phyloP scores from a whole-genome alignment of 1,140 invertebrate genomes.

The Hyphantria cunea region DNA sequence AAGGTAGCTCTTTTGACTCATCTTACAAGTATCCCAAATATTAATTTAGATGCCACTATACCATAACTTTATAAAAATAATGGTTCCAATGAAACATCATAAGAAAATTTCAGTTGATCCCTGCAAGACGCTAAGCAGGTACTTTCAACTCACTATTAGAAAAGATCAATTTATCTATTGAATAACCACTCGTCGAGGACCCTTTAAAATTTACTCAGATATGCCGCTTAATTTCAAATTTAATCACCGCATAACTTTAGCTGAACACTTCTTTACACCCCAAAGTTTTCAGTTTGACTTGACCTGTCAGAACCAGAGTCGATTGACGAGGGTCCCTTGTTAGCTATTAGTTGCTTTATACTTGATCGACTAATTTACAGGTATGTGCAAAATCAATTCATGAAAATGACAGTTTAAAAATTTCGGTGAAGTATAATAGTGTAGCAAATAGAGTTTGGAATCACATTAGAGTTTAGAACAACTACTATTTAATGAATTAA shows the following conservation, averaged over 20 bases:
- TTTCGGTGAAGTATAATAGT: neutral
- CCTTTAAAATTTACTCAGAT: neutral
- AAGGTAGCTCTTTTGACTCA: too few species aligned
- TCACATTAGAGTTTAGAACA: too few species aligned
- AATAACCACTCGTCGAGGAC: neutral
- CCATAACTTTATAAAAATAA: too few species aligned
- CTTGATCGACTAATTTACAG: conserved; percentile 14
- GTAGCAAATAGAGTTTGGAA: too few species aligned
- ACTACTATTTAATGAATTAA: too few species aligned
- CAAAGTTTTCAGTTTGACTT: conserved; percentile 25
- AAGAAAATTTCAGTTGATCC: too few species aligned
- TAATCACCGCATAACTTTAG: conserved; percentile 15
- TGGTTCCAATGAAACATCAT: too few species aligned
- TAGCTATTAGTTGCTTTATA: conserved; percentile 54
- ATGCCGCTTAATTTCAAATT: conserved; percentile 9
- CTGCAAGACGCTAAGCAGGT: too few species aligned
- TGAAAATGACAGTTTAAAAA: conserved; percentile 18
- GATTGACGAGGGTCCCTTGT: conserved; percentile 65
- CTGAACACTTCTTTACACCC: conserved; percentile 18
- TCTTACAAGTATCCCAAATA: too few species aligned
- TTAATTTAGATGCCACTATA: too few species aligned
- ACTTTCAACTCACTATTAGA: too few species aligned
- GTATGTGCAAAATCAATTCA: conserved; percentile 22
- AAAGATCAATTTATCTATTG: too few species aligned
- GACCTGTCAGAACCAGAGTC: conserved; percentile 39